These are phyloP conservation scores for Sinocyclocheilus maitianheensis DNA, from an alignment of 2,113 vertebrate genomes.

Conservation along the genomic window DNA sequence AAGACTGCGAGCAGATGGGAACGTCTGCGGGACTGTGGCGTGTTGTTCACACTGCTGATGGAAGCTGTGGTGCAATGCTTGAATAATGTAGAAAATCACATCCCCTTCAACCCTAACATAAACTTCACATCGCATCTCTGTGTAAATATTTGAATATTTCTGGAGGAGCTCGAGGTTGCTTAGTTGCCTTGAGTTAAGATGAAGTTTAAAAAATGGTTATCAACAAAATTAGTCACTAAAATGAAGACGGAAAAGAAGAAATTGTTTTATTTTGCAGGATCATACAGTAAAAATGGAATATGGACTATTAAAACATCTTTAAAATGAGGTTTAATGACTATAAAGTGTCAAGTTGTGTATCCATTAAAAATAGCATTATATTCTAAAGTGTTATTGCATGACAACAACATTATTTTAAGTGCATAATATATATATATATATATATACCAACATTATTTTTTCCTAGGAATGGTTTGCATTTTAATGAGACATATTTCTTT, in stretches of 20 bases:
- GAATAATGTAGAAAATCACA: neutral
- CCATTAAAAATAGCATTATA: no score
- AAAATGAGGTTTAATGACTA: neutral
- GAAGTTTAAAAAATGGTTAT: neutral
- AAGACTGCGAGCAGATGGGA: constrained; percentile 69
- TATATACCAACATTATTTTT: neutral
- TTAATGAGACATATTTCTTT: neutral
- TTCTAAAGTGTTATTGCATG: no score
- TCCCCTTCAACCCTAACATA: neutral
- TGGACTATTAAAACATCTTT: neutral
- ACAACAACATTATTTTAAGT: neutral
- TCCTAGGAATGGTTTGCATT: neutral
- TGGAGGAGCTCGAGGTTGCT: neutral
- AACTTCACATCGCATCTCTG: neutral
- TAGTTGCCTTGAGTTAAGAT: no score
- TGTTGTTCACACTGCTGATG: constrained; percentile 39
- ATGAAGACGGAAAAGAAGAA: neutral
- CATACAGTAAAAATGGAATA: neutral
- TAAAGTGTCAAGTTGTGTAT: neutral
- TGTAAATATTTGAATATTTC: constrained; percentile 8
- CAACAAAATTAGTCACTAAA: neutral
- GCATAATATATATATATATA: neutral
- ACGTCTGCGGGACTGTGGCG: constrained; percentile 36
- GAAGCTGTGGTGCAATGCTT: constrained; percentile 21
- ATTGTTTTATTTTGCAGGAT: neutral